Evolutionary conservation across 2,888 invertebrate species (phyloP).

Genomic region (Orthosia gothica): DNA sequence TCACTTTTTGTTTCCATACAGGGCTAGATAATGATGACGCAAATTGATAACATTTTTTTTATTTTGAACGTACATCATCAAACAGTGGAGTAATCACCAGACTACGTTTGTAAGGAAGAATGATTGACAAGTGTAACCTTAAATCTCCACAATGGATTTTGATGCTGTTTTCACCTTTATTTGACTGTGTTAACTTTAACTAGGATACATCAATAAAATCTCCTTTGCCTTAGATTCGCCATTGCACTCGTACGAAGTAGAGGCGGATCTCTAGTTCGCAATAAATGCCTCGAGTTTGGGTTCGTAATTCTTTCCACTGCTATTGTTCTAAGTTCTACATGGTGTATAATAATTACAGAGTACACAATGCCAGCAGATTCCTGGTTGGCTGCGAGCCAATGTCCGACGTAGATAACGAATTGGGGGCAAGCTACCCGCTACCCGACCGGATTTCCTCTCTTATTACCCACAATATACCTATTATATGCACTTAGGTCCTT

Average conservation of each 20-base stretch:
- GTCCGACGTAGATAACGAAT: constrained; percentile 76
- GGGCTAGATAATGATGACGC: no score
- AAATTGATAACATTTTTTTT: no score
- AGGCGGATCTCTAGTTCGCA: background rate
- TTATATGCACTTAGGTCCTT: constrained; percentile 53
- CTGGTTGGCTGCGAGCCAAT: constrained; percentile 67
- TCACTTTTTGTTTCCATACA: no score
- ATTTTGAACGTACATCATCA: no score
- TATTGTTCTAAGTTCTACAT: constrained; percentile 47
- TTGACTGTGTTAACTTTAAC: background rate
- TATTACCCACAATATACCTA: constrained; percentile 57
- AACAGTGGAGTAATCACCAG: no score
- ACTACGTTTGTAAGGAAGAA: no score
- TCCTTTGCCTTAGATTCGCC: no score
- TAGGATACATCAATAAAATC: background rate
- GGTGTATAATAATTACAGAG: constrained; percentile 48
- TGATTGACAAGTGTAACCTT: no score
- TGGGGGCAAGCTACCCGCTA: constrained; percentile 67
- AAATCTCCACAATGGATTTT: background rate
- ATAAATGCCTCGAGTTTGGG: background rate
- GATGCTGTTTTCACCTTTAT: background rate
- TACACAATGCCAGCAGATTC: constrained; percentile 46
- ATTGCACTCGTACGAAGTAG: background rate
- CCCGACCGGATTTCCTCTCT: constrained; percentile 62
- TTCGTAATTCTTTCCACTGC: constrained; percentile 7